Evolutionary conservation across 64 coral and sea anemone genomes (phyloP), one percentile per base, ranked within the genome.

Genomic region (Porites lutea): DNA sequence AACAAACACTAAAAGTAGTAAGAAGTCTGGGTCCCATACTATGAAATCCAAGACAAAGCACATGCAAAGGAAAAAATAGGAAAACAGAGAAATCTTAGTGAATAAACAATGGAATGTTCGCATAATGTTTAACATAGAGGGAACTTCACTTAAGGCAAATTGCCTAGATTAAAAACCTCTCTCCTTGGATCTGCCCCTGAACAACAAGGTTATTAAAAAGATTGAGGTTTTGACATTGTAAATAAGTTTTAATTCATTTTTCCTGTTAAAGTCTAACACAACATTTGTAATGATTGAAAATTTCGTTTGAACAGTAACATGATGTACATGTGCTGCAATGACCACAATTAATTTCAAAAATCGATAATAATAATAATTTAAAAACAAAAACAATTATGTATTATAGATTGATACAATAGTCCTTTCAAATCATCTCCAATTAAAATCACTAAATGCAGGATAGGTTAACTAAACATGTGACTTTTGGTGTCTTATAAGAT

Each of bases 41-140:
- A 91, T 82, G 78, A 82, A 69, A 91, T 91, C 89, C 14, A 91
- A 91, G 79, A 82, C 89, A 71, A 74, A 73, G 86, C 49, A 74
- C 18, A 3, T 88, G 49, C 86, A 88, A 23, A 88, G 55, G 73
- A 76, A 76, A 57, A 88, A 88, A n/a, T 67, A 58, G 67, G 53
- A 59, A 88, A 18, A 88, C 66, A 88, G 67, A 6, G 27, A 84
- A 84, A 60, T 84, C 62, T 71, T 21, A 48, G 19, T 45, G 73
- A 76, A 43, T 64, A 16, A 64, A 13, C 16, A 64, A 16, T 19
- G 16, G 9, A 16, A 64, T 64, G 61, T 16, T 64, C 12, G 61
- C 16, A 13, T 43, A 27, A 71, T 27, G 69, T 71, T 71, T 71
- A 22, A 71, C 22, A 71, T 71, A 43, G 22, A 71, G 22, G 64